Base-by-base conservation (phyloP, 1,140 invertebrate genomes). In the Orius insidiosus region DNA sequence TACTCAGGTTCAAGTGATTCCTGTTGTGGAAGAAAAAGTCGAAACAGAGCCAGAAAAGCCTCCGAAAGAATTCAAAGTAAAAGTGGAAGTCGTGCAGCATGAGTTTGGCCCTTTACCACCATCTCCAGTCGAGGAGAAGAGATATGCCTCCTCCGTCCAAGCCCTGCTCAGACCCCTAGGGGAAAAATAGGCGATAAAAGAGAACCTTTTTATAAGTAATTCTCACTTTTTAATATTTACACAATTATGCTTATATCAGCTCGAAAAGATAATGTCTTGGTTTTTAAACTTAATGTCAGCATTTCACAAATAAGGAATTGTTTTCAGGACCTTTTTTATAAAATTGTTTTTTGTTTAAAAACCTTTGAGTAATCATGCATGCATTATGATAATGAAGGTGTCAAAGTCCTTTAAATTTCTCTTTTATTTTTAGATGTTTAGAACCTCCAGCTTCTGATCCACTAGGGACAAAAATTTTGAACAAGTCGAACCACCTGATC, bases 41-140 rank as follows among this genome's bases (percentile, higher is more conserved):
- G 39, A 45, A 30, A 32, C 15, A 38, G 19, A 34, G 8, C 41
- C 48, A 35, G 52, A 55, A 34, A 54, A 55, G 46, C 54, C 56
- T 5, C 52, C 53, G 11, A 50, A 42, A 24, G 54, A 57, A 37
- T 56, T 57, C 43, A 55, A 53, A 38, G 56, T 57, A 1, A 54
- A 52, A 39, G 56, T 57, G 8, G 54, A 57, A 52, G 55, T 57
- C 3, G 35, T 71, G 10, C 61, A 63, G 18, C 63, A 63, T 32
- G 80, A 80, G 49, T 83, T 84, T 51, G 80, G 80, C n/a, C 80
- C 82, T 19, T 60, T 85, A 33, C 81, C 81, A 6, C 76, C 79
- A 1, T 80, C 78, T 0, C 79, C 78, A 2, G 77, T 82, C 0
- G 77, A 80, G 58, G 78, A 81, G 24, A 24, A 24, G 77, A 80